Base-by-base conservation (phyloP, 2,113 vertebrate species). In the Mystacornis crossleyi region DNA sequence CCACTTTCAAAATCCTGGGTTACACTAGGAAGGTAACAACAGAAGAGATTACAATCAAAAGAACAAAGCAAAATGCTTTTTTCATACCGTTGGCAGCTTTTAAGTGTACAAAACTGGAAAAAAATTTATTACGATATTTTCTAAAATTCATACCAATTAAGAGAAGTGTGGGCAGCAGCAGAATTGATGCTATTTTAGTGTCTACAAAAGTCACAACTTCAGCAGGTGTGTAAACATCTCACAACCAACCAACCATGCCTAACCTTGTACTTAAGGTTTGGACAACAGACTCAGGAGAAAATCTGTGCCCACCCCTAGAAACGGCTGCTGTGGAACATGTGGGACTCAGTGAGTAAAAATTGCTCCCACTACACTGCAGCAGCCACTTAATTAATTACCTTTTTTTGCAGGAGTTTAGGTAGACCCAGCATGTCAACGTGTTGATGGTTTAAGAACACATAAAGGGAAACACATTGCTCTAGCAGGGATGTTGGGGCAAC, bases 351-450 rank as follows among this genome's bases (percentile, higher is more conserved):
- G 45, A 83, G 33, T 61, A 51, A 64, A 64, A 90, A 64, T 19
- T 50, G 48, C n/a, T 88, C 64, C 43, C 28, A 6, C 12, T 66
- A 2, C 50, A 50, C 85, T 47, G 31, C 67, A 83, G 79, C 78
- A 92, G 53, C 26, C 60, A 34, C 60, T 38, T 67, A 26, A 81
- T 72, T 62, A 62, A 65, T 82, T 47, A 34, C n/a, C 23, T 38
- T 58, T 82, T 82, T 55, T 74, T 25, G 20, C 67, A 66, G 64
- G 51, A 57, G 28, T 65, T 72, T n/a, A n/a, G 47, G 45, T 51
- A 45, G 29, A 38, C 38, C 17, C 23, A 54, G 50, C 4, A 0
- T 57, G 38, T 72, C 64, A 64, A 7, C 0, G 0, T 57, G 28
- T 24, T 72, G 40, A 70, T 47, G 51, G 40, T 88, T 86, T 51